Base-by-base conservation (phyloP, 2,888 invertebrate genomes). In the Seira sanloemensis region DNA sequence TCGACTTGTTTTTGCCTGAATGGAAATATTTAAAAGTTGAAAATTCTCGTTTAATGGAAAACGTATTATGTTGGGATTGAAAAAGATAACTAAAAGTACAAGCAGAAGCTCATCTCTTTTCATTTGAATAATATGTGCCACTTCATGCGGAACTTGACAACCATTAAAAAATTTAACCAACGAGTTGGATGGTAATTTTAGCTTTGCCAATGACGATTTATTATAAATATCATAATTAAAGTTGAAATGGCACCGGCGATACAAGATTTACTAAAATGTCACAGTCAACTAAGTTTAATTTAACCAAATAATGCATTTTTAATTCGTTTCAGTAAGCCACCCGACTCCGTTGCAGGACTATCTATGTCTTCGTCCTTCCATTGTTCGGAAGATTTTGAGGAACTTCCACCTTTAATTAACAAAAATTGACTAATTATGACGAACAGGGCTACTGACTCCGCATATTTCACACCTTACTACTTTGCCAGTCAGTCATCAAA, bases 291-390 rank as follows among this genome's bases (percentile, higher is more conserved):
- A 12, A 23, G 19, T 21, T 24, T 58, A 54, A 16, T 46, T 84
- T 75, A 94, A 90, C 94, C 94, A 90, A 94, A 94, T 89, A 94
- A 92, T 26, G 93, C 93, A 90, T 91, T 92, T 91, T 94, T 94
- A 90, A 94, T 93, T 91, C 93, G 93, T 89, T 90, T 91, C 88
- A 94, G 91, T 76, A 94, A 89, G 88, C 94, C 92, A 81, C 88
- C 93, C 92, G 84, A 92, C 91, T 87, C 91, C 91, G 92, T 91
- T 90, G 92, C 16, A 65, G 65, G 73, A 46, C 69, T 71, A 50
- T 37, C 62, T 19, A 46, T n/a, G n/a, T 78, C 80, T 73, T 79
- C 78, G 23, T 66, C 23, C 58, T 75, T 71, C 67, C 65, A 74
- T 0, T 69, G 65, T 16, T 67, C 76, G 9, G 66, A 19, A 50